Percentiles rank a stretch among this genome's conserved stretches.
Conservation (phyloP, 2,113 vertebrate genomes). For the Cheirogaleus medius region DNA sequence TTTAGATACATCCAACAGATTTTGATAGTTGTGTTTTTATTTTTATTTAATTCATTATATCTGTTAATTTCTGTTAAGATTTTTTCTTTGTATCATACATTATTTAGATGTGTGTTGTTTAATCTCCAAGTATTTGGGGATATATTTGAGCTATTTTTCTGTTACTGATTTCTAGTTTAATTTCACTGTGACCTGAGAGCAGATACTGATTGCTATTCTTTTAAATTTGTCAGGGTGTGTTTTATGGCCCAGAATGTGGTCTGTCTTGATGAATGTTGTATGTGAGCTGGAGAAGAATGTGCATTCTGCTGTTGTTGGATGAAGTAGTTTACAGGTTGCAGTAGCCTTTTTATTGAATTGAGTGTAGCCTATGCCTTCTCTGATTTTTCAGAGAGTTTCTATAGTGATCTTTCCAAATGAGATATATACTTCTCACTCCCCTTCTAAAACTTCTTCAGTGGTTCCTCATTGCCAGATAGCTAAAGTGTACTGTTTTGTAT, state of each 20-base stretch:
- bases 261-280: background rate
- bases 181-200: background rate
- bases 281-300: background rate
- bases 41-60: slow-evolving; percentile 29
- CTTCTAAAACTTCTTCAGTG: background rate
- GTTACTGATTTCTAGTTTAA: background rate
- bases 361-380: background rate
- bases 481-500: background rate
- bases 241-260: background rate
- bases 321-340: background rate
- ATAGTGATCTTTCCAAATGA: background rate
- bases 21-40: slow-evolving; percentile 44
- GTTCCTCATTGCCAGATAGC: background rate
- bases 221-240: background rate
- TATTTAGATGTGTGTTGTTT: slow-evolving; percentile 18
- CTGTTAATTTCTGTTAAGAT: background rate
- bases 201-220: background rate
- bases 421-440: background rate
- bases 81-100: background rate
- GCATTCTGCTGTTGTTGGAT: background rate
- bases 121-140: background rate
- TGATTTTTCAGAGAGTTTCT: background rate
- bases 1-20: background rate
- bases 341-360: background rate
- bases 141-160: slow-evolving; percentile 8